Evolutionary conservation across 2,113 vertebrate species (phyloP).

Genomic region (Herpetotheres cachinnans): DNA sequence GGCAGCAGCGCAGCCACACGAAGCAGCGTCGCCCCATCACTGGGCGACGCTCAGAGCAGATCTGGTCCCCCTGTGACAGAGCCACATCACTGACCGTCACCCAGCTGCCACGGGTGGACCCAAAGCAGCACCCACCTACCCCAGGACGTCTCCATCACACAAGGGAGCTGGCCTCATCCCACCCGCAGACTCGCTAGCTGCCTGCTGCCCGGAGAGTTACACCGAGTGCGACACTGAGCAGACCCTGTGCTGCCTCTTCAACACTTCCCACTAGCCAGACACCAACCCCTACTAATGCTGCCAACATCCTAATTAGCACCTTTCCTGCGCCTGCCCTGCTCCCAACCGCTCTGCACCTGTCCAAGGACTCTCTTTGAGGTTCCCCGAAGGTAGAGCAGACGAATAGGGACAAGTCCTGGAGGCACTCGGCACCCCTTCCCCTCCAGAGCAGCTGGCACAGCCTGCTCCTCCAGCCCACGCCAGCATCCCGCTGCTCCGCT

Average conservation of each 20-base stretch:
- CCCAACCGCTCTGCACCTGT: conserved; percentile 6
- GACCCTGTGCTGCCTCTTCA: neutral
- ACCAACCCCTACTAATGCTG: neutral
- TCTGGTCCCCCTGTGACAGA: neutral
- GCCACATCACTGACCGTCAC: neutral
- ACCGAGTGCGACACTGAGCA: rapidly evolving
- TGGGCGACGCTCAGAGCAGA: rapidly evolving
- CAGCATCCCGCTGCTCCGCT: neutral
- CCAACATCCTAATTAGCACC: conserved; percentile 43
- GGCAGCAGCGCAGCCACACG: rapidly evolving
- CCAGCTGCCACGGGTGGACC: neutral
- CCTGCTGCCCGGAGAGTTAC: neutral
- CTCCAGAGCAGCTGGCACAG: neutral
- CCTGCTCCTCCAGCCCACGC: neutral
- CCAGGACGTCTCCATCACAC: neutral
- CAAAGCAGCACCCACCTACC: neutral
- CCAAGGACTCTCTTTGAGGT: neutral
- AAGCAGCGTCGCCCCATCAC: neutral
- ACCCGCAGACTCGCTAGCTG: rapidly evolving
- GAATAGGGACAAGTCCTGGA: neutral
- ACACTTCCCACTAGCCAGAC: neutral
- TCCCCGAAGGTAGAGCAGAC: neutral
- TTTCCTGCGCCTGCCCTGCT: neutral
- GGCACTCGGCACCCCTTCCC: neutral
- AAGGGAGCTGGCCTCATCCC: neutral